Percentiles rank a stretch among this genome's conserved stretches.
Conservation (phyloP, 2,888 invertebrate species). For the Punctoribates punctum region DNA sequence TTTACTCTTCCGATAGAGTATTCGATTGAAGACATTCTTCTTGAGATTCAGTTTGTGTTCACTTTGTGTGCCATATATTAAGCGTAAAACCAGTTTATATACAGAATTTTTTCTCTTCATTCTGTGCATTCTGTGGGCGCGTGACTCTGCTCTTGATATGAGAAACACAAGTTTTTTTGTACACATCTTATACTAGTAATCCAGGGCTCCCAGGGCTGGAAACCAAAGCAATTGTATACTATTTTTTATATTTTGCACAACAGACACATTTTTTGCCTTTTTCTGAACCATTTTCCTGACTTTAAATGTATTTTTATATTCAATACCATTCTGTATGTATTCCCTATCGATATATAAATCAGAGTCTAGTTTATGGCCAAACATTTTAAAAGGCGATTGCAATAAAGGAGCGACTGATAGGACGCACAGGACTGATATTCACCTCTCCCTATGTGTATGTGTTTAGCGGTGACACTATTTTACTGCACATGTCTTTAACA, state of each 20-base stretch:
- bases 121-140: background rate
- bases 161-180: background rate
- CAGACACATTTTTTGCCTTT: conserved; percentile 1
- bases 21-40: too few relatives aligned
- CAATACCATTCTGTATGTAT: background rate
- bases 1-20: too few relatives aligned
- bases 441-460: background rate
- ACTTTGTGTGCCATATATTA: conserved; percentile 28
- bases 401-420: conserved; percentile 1
- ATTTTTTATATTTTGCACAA: background rate
- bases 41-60: too few relatives aligned
- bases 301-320: background rate
- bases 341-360: background rate
- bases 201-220: background rate
- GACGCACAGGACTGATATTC: background rate
- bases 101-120: background rate
- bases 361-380: conserved; percentile 26
- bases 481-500: conserved; percentile 28
- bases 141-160: conserved; percentile 22
- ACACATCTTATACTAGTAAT: background rate
- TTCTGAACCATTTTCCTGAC: background rate
- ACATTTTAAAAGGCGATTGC: background rate
- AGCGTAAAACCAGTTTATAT: background rate
- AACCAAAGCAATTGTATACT: background rate
- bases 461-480: conserved; percentile 12